Base-by-base conservation (phyloP, 2,888 invertebrate species). In the Agrotis exclamationis region DNA sequence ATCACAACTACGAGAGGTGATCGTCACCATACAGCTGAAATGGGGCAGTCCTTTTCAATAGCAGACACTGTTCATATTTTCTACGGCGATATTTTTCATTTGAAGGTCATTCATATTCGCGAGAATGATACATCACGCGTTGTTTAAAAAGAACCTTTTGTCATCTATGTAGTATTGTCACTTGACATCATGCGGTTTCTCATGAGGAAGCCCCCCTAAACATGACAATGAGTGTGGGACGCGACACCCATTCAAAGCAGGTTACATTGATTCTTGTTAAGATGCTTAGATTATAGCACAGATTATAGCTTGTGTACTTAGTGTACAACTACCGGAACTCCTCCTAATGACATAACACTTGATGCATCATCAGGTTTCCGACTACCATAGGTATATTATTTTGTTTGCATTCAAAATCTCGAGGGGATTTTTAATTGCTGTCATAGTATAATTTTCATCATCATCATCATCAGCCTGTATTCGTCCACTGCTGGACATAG, bases 171-270 rank as follows among this genome's bases (percentile, higher is more conserved):
- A 20, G n/a, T 58, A 50, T 28, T 45, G 53, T 22, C 54, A 13
- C 54, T 53, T 70, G 77, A 60, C 78, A 66, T 81, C 66, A 70
- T 60, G 59, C 60, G 64, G 73, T 60, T 58, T 44, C 16, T 53
- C 33, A 59, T 16, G 70, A 74, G 82, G 82, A 82, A 82, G 82
- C 22, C 33, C 53, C 59, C 28, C 67, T 58, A 13, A 45, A 39
- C 58, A 75, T 83, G n/a, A 53, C 20, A 75, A 83, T 56, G 63
- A 47, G 51, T 48, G 39, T n/a, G 47, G 54, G 45, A 44, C 48
- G 56, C 57, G 45, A 50, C 14, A 3, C 2, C 2, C 57, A 66
- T 74, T 18, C 39, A 45, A 18, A 66, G 39, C 22, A 57, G 45
- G n/a, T 70, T 16, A 60, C 24, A 63, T 57, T 33, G 11, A 20